Evolutionary conservation across 2,888 invertebrate genomes (phyloP), one percentile per base, ranked within the genome.

Genomic region (Xestia sexstrigata): DNA sequence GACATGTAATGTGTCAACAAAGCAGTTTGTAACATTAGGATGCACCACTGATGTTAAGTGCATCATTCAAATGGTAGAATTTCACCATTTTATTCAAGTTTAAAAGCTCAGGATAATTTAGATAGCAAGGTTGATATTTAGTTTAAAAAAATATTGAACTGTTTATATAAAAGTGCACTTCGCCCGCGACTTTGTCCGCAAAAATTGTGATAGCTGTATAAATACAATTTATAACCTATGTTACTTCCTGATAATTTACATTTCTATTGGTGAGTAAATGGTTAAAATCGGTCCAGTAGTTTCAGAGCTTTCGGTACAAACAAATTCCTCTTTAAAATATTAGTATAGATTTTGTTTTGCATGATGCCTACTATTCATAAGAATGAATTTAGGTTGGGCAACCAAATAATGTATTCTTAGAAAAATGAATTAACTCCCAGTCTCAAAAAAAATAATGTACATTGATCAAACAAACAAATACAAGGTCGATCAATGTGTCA

Each of bases 31-130:
- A 30, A 23, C 66, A 80, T 84, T 80, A 76, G 7, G 52, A 81
- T 73, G 82, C 62, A 70, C 45, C n/a, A 23, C 52, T 63, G 17
- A 69, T 17, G 76, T 39, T 42, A 52, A 66, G 15, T 85, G 70
- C 77, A 78, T 74, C 74, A 78, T 70, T 76, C 15, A 66, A 74
- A 77, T 63, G 52, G 45, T 45, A 78, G 49, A 30, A 77, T 52
- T 83, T 66, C 62, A 69, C 65, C 15, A 23, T 65, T 68, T 60
- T 55, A 58, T 8, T 30, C 17, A 17, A n/a, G 47, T 62, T 30
- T 47, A 35, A 39, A 74, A 74, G 39, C 26, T 49, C 17, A 0
- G 15, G 30, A 30, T 45, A 45, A 45, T 30, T 58, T 58, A 26
- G 7, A 26, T 58, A 26, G 26, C 15, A 15, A 26, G 26, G 15